Evolutionary conservation across 1,140 invertebrate species (phyloP).

Genomic region (Belonocnema kinseyi): DNA sequence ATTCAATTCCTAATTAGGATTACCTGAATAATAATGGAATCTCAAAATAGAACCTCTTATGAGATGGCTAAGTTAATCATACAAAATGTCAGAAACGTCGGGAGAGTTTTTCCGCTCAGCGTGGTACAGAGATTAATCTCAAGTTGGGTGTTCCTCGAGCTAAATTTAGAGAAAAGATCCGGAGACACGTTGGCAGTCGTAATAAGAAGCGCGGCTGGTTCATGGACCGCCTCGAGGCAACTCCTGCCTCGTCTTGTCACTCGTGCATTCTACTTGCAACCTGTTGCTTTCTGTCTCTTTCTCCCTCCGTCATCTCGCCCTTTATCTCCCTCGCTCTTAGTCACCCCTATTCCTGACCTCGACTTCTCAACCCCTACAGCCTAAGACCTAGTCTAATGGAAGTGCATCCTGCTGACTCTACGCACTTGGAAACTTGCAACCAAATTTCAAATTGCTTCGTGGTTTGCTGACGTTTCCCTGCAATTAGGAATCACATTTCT

Average conservation of each 20-base stretch:
- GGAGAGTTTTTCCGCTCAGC: background rate
- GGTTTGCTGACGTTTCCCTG: conserved; percentile 4
- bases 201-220: conserved; percentile 50
- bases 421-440: conserved; percentile 17
- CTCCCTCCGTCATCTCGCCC: conserved; percentile 50
- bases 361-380: conserved; percentile 31
- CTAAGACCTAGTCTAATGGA: background rate
- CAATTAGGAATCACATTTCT: conserved; percentile 35
- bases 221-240: conserved; percentile 60
- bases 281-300: conserved; percentile 71
- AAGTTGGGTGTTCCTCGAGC: conserved; percentile 27
- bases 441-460: conserved; percentile 14
- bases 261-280: conserved; percentile 72
- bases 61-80: conserved; percentile 2
- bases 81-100: background rate
- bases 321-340: conserved; percentile 44
- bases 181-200: conserved; percentile 38
- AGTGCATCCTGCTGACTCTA: conserved; percentile 23
- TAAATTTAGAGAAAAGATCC: conserved; percentile 31
- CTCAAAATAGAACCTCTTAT: background rate
- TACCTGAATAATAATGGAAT: too few species aligned
- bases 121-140: conserved; percentile 11
- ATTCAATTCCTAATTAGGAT: too few species aligned
- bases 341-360: conserved; percentile 5
- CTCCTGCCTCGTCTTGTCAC: conserved; percentile 62